Evolutionary conservation across 2,888 invertebrate genomes (phyloP).

Genomic region (Erannis defoliaria): DNA sequence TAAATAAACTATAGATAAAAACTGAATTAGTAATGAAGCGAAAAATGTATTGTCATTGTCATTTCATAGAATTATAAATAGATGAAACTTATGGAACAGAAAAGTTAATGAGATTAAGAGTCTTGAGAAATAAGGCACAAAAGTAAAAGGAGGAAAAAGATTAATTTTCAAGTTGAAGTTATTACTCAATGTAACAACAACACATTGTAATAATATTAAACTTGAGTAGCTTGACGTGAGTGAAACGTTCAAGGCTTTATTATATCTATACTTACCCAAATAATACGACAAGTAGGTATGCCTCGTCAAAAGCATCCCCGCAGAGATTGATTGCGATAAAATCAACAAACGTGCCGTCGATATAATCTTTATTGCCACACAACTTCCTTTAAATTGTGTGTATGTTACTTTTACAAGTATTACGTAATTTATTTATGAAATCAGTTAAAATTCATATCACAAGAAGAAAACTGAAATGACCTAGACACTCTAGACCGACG

Average conservation of each 20-base stretch:
- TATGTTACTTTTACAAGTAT: conserved; percentile 46
- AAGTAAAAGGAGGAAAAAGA: conserved; percentile 53
- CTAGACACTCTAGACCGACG: neutral
- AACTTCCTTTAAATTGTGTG: conserved; percentile 41
- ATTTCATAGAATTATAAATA: neutral
- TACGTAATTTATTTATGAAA: conserved; percentile 56
- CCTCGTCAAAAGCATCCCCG: conserved; percentile 59
- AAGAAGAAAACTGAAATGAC: neutral
- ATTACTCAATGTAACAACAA: conserved; percentile 22
- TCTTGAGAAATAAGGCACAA: conserved; percentile 44
- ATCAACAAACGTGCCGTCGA: conserved; percentile 65
- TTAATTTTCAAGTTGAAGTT: conserved; percentile 11
- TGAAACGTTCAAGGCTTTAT: conserved; percentile 12
- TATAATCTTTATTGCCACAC: conserved; percentile 55
- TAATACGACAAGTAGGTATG: conserved; percentile 57
- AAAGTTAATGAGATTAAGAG: conserved; percentile 26
- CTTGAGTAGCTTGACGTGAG: conserved; percentile 11
- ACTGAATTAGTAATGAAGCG: conserved; percentile 14
- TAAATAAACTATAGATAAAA: conserved; percentile 13
- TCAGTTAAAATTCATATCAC: conserved; percentile 14
- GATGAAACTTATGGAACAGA: neutral
- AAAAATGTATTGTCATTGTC: neutral
- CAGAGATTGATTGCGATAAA: conserved; percentile 69
- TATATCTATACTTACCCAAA: conserved; percentile 45
- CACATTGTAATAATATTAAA: conserved; percentile 7